Percentiles rank a stretch among this genome's conserved stretches.
Conservation (phyloP, 2,113 vertebrate species). For the Apodemus speciosus region DNA sequence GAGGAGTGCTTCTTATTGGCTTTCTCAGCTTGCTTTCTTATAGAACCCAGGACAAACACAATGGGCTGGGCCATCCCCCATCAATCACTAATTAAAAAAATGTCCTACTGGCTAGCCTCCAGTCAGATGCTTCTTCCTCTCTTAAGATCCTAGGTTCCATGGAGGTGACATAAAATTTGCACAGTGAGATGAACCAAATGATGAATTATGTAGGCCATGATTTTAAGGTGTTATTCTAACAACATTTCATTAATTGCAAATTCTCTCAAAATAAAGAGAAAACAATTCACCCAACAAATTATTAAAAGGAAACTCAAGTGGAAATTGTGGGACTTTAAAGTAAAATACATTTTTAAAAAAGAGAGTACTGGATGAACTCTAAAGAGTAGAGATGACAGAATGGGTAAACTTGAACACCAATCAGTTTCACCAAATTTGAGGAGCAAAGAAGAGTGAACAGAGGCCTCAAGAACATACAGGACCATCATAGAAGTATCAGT, state of each 20-base stretch:
- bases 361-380: not conserved
- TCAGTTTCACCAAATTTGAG: not conserved
- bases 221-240: not conserved
- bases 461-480: not conserved
- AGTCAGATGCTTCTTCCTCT: not conserved
- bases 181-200: not conserved
- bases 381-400: not conserved
- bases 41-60: not conserved
- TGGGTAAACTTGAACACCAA: not conserved
- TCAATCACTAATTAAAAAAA: not conserved
- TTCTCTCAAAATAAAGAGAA: not conserved
- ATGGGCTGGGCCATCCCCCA: not conserved
- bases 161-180: not conserved
- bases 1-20: not conserved
- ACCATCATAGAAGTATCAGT: not conserved
- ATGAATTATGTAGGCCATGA: not conserved
- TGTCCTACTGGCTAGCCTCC: not conserved
- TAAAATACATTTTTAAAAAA: not conserved
- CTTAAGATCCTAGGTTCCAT: not conserved
- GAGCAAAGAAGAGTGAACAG: not conserved
- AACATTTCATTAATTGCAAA: not conserved
- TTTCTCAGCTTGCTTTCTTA: not conserved
- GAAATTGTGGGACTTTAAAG: slow-evolving; percentile 3
- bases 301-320: not conserved
- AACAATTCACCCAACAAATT: not conserved